A percentile compares a stretch with the other conserved stretches of the same genome.
These are phyloP conservation scores for Oscheius sp. DNA, from an alignment of 2,888 invertebrate genomes.

Conservation along the genomic window DNA sequence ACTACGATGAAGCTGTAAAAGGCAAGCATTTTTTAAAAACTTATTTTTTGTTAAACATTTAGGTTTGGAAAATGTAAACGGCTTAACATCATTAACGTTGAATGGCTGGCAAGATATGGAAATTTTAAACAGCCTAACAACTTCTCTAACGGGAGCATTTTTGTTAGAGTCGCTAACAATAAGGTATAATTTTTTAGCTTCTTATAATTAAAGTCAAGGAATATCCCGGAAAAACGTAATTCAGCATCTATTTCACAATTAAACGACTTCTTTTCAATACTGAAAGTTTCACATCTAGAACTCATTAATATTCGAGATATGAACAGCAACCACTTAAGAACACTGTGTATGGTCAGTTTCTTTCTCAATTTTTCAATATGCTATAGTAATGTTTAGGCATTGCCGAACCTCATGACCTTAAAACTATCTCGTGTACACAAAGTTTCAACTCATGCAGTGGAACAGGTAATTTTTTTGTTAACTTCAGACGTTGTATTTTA, in stretches of 20 bases:
- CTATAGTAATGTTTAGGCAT: neutral
- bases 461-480: neutral
- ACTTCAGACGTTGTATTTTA: neutral
- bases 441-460: constrained; percentile 14
- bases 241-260: neutral
- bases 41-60: neutral
- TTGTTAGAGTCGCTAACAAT: neutral
- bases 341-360: neutral
- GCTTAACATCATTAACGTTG: neutral
- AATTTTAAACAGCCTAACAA: neutral
- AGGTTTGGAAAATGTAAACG: neutral
- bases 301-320: constrained; percentile 1
- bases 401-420: neutral
- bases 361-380: neutral
- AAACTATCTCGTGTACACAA: neutral
- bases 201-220: neutral
- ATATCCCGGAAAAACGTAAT: neutral
- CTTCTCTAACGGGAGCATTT: constrained; percentile 3
- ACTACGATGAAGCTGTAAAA: constrained; percentile 4
- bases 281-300: constrained; percentile 9
- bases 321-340: constrained; percentile 17
- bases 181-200: neutral
- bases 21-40: neutral
- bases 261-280: neutral
- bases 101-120: constrained; percentile 13